Base-by-base conservation (phyloP, 30 jellyfish, hydroid and myxozoan genomes). In the Hydractinia symbiolongicarpus region DNA sequence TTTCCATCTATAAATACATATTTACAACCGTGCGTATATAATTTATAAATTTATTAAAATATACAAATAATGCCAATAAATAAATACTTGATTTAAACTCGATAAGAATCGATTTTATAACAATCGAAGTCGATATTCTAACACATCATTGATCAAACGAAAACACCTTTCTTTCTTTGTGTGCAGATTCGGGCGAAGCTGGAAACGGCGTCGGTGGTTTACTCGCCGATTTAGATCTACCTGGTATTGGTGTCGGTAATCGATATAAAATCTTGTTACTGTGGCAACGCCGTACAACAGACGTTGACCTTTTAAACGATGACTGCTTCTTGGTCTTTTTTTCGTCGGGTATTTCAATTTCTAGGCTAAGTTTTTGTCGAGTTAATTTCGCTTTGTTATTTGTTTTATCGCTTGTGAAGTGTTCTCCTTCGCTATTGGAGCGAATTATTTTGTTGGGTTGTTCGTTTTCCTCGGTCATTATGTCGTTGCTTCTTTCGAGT, bases 191-290 rank as follows among this genome's bases (percentile, higher is more conserved):
- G 8, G 61, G 40, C 60, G 80, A 71, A 53, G 50, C 4, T 9
- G 55, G 80, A 50, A n/a, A 71, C 80, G 80, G 80, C 66, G 80
- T 71, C 80, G 80, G 80, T 71, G 80, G 80, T 7, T 58, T 55
- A 3, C 6, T 19, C 6, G 67, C 55, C 15, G 78, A 67, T 10
- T 15, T 21, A 15, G 80, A 14, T 7, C 44, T 19, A 9, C 80
- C 40, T 19, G 80, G 61, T 64, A 51, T 64, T 58, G 80, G 80
- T 58, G 80, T 71, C 80, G 61, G 61, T 71, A 58, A 20, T 71
- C 80, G 44, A 67, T 71, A 71, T 71, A 71, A 71, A 20, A 71
- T 30, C 50, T 71, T 71, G 50, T 49, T 71, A 19, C 60, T 71
- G 11, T 55, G 80, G 7, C 11, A 71, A 71, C 80, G 80, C n/a